A percentile compares a stretch with the other conserved stretches of the same genome.
Evolutionary conservation across 2,113 vertebrate genomes (phyloP).

Genomic region (Plotosus lineatus): DNA sequence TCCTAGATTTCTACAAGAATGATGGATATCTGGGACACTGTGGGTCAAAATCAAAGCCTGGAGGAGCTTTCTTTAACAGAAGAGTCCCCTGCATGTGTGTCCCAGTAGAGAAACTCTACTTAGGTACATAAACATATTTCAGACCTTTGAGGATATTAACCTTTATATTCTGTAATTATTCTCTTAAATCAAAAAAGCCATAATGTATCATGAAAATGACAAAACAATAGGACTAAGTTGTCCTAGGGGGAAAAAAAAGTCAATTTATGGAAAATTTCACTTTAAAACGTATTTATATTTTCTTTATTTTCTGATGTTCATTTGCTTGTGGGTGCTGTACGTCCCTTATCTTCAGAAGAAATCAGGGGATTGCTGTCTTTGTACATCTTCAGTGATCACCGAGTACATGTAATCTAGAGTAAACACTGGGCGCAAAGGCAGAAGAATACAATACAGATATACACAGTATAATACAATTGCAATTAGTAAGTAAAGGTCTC

Average conservation of each 20-base stretch:
- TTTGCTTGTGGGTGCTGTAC: background rate
- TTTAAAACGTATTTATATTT: background rate
- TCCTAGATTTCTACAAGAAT: slow-evolving; percentile 31
- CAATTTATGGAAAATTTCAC: background rate
- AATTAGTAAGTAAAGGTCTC: too few relatives aligned
- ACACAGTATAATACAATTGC: too few relatives aligned
- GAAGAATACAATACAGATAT: too few relatives aligned
- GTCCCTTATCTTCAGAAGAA: background rate
- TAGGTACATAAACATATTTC: background rate
- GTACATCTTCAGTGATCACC: too few relatives aligned
- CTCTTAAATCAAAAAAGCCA: slow-evolving; percentile 21
- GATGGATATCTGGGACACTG: slow-evolving; percentile 30
- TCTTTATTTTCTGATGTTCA: background rate
- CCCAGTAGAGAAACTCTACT: background rate
- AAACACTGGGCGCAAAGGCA: too few relatives aligned
- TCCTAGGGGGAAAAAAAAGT: background rate
- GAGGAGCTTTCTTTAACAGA: slow-evolving; percentile 13
- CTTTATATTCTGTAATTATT: slow-evolving; percentile 28
- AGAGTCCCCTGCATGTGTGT: background rate
- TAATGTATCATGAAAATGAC: background rate
- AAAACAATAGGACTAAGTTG: background rate
- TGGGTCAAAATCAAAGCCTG: slow-evolving; percentile 32
- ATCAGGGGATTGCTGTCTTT: background rate
- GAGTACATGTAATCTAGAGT: too few relatives aligned
- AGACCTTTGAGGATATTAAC: background rate